phyloP scores from a whole-genome alignment of 2,797 vertebrate genomes.

The Alcedo quadribrachys region DNA sequence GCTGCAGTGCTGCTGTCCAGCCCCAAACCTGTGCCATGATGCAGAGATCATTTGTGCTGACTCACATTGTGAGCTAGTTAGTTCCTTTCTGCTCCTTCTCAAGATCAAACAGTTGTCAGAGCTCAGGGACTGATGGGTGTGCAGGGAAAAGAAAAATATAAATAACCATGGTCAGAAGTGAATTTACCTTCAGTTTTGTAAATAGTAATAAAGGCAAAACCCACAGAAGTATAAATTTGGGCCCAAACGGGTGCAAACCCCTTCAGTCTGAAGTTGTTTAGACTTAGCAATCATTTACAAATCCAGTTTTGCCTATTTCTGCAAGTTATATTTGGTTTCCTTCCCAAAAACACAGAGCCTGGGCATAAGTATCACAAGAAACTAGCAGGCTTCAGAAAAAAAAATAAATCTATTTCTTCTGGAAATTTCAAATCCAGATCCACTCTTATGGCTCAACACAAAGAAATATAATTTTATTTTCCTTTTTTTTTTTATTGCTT shows the following conservation, averaged over 20 bases:
- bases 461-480: neutral
- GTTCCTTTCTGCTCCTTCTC: neutral
- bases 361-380: neutral
- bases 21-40: neutral
- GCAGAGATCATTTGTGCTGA: neutral
- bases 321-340: neutral
- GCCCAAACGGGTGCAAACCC: neutral
- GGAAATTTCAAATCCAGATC: conserved; percentile 5
- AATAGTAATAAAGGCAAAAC: neutral
- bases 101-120: neutral
- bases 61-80: neutral
- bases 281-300: neutral
- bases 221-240: neutral
- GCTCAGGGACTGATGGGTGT: neutral
- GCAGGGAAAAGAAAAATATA: neutral
- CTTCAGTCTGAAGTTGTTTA: neutral
- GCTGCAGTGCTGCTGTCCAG: neutral
- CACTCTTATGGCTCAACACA: neutral
- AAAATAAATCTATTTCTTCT: neutral
- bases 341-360: neutral
- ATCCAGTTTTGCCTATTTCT: neutral
- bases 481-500: neutral
- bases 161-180: neutral
- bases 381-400: neutral
- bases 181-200: neutral